Conservation (phyloP, 2,113 vertebrate genomes). For the Rhynchomys soricoides region DNA sequence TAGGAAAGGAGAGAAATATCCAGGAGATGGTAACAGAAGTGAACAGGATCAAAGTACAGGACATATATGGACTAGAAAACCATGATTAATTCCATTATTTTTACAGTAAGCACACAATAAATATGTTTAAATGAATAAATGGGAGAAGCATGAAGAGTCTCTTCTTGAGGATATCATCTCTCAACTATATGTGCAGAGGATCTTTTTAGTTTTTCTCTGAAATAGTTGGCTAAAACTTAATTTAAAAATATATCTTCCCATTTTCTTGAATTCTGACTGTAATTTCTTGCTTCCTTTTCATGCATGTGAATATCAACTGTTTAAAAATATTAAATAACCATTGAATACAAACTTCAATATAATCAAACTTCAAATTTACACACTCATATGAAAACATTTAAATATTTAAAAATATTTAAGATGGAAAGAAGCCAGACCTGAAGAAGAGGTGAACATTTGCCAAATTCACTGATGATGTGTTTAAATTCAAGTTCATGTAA, state of each 20-base stretch:
- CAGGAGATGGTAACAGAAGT: not conserved
- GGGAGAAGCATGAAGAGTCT: slow-evolving; percentile 8
- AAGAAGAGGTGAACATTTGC: not conserved
- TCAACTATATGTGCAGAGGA: not conserved
- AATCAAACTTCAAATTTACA: not conserved
- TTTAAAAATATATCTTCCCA: not conserved
- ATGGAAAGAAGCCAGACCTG: not conserved
- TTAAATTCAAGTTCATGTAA: not conserved
- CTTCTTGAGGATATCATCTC: not conserved
- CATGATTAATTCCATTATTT: not conserved
- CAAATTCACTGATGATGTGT: not conserved
- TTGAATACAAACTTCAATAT: not conserved
- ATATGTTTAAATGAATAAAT: not conserved
- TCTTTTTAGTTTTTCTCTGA: not conserved
- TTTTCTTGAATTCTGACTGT: not conserved
- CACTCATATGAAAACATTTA: not conserved
- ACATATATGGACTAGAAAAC: not conserved
- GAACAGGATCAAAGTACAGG: not conserved
- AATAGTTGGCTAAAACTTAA: not conserved
- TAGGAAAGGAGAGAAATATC: not conserved
- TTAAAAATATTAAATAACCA: not conserved
- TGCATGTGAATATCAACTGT: not conserved
- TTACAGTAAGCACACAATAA: not conserved
- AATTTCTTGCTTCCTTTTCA: not conserved
- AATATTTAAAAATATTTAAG: not conserved